These are phyloP conservation scores for Eilema depressum DNA, from an alignment of 2,888 invertebrate genomes.

Conservation along the genomic window DNA sequence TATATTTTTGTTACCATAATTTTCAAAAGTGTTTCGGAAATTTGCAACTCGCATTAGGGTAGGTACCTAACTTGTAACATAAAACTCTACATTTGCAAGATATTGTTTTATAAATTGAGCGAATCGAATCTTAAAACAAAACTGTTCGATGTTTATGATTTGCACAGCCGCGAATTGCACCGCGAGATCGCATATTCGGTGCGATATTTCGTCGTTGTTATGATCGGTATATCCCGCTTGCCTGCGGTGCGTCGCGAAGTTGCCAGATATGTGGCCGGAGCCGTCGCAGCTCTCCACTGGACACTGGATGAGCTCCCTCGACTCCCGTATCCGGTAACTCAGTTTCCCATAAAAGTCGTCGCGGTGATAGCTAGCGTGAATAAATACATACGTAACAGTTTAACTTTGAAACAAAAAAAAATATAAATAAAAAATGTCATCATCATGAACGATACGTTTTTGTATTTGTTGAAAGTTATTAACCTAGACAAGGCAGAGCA, in stretches of 20 bases:
- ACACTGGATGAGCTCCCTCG: slow-evolving; percentile 92
- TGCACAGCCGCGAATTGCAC: slow-evolving; percentile 36
- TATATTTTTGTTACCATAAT: not conserved
- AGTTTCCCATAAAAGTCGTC: slow-evolving; percentile 79
- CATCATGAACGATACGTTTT: slow-evolving; percentile 51
- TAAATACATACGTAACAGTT: slow-evolving; percentile 60
- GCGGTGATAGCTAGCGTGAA: slow-evolving; percentile 75
- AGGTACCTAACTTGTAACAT: not conserved
- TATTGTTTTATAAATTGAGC: not conserved
- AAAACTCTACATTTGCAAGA: not conserved
- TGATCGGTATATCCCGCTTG: slow-evolving; percentile 81
- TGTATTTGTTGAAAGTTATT: slow-evolving; percentile 58
- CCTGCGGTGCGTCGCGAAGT: slow-evolving; percentile 96
- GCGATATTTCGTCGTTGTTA: slow-evolving; percentile 72
- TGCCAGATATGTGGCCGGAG: slow-evolving; percentile 95
- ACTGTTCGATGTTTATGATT: slow-evolving; percentile 49
- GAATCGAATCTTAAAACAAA: slow-evolving; percentile 12
- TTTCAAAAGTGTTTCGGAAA: not conserved
- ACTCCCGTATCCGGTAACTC: slow-evolving; percentile 88
- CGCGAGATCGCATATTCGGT: slow-evolving; percentile 38
- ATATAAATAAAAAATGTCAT: slow-evolving; percentile 35
- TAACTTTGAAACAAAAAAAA: slow-evolving; percentile 47
- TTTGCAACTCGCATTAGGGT: not conserved
- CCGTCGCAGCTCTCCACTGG: slow-evolving; percentile 94
- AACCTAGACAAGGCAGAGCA: slow-evolving; percentile 55